These are phyloP conservation scores for Brachionus paranguensis DNA, from an alignment of 1,140 invertebrate species.

Conservation along the genomic window DNA sequence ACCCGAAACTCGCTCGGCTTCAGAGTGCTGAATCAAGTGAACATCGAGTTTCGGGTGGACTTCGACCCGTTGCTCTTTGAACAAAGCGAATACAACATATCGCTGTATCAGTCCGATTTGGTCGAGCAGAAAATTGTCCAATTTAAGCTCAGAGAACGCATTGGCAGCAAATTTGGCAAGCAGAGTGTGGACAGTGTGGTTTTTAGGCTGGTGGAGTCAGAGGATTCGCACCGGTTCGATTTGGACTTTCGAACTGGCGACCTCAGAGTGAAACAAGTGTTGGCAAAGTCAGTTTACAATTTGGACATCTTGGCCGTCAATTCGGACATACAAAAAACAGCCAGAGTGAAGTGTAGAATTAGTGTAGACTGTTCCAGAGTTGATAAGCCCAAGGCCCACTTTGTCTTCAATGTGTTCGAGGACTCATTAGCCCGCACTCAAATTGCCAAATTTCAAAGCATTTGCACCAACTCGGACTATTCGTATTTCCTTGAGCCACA, in stretches of 20 bases:
- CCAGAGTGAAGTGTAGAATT: not conserved
- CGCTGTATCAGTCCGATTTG: not conserved
- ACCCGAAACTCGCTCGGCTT: not conserved
- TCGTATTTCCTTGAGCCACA: not conserved
- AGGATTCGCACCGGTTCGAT: not conserved
- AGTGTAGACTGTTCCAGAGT: not conserved
- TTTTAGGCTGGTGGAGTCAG: not conserved
- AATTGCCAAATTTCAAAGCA: not conserved
- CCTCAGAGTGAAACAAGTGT: not conserved
- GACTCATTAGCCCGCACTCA: not conserved
- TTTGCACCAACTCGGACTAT: not conserved
- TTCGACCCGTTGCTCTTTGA: conserved; percentile 35
- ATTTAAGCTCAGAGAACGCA: not conserved
- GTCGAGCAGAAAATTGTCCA: not conserved
- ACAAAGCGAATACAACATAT: not conserved
- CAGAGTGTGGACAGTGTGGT: not conserved
- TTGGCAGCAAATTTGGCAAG: not conserved
- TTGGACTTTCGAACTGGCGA: not conserved
- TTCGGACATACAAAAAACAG: conserved; percentile 26
- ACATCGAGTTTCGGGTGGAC: conserved; percentile 22
- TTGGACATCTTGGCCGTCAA: not conserved
- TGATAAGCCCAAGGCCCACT: not conserved
- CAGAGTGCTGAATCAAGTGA: not conserved
- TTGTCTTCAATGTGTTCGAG: not conserved
- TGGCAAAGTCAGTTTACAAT: not conserved